phyloP scores from a whole-genome alignment of 1,140 invertebrate species.

The Arion vulgaris region DNA sequence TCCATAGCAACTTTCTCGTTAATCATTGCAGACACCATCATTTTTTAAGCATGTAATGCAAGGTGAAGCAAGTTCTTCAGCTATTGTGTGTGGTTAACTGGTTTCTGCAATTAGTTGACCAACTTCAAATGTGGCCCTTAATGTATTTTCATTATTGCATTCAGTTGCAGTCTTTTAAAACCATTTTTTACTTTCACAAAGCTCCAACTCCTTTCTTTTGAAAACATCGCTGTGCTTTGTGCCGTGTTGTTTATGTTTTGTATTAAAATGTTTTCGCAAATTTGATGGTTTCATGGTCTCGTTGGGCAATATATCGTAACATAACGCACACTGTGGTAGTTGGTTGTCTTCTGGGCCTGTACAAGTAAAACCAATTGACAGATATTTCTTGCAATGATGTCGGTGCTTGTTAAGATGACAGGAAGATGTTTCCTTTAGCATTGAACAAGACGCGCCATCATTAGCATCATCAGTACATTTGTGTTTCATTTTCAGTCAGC shows the following conservation, averaged over 20 bases:
- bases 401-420: neutral
- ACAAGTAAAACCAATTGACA: neutral
- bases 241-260: neutral
- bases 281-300: neutral
- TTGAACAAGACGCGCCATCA: neutral
- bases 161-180: no score
- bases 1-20: no score
- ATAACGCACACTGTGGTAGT: neutral
- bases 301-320: neutral
- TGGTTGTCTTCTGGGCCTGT: neutral
- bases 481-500: no score
- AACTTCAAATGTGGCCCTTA: neutral
- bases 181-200: neutral
- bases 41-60: no score
- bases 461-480: no score
- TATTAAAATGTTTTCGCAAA: neutral
- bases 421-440: neutral
- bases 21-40: no score
- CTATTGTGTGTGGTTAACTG: neutral
- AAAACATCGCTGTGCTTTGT: neutral
- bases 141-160: neutral
- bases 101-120: neutral
- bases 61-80: no score
- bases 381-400: neutral
- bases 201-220: neutral